Percentiles rank a stretch among this genome's conserved stretches.
phyloP scores from a whole-genome alignment of 2,113 vertebrate genomes.

The Dasyurus viverrinus region DNA sequence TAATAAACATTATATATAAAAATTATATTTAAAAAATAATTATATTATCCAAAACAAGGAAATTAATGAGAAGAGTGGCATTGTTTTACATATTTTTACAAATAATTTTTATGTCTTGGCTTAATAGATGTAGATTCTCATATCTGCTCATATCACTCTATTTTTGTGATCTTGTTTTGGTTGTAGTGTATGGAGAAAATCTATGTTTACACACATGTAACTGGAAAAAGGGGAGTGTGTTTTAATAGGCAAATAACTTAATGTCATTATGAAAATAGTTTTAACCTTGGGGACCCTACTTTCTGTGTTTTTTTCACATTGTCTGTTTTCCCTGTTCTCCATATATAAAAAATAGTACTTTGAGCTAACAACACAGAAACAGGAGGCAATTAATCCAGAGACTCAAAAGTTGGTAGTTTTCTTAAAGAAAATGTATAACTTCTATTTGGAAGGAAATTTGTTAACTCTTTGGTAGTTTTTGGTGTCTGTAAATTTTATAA shows the following conservation, averaged over 20 bases:
- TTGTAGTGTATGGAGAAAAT: background rate
- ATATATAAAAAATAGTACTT: background rate
- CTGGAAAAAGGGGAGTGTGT: background rate
- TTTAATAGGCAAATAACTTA: background rate
- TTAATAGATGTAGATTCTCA: background rate
- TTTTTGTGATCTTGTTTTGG: background rate
- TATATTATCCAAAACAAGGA: background rate
- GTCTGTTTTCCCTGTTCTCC: background rate
- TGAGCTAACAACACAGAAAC: background rate
- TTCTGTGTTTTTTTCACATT: background rate
- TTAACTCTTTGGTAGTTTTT: constrained; percentile 60
- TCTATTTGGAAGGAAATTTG: constrained; percentile 62
- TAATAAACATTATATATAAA: background rate
- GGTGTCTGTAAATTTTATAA: constrained; percentile 66
- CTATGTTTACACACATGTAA: background rate
- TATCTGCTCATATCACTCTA: background rate
- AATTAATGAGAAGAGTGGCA: background rate
- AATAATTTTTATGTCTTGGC: background rate
- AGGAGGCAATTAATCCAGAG: background rate
- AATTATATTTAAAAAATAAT: background rate
- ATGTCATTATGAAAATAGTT: background rate
- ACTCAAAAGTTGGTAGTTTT: background rate
- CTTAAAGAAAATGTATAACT: constrained; percentile 44
- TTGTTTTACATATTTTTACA: background rate
- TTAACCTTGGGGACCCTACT: background rate